Base-by-base conservation (phyloP, 2,888 invertebrate genomes). In the Papilio protenor region DNA sequence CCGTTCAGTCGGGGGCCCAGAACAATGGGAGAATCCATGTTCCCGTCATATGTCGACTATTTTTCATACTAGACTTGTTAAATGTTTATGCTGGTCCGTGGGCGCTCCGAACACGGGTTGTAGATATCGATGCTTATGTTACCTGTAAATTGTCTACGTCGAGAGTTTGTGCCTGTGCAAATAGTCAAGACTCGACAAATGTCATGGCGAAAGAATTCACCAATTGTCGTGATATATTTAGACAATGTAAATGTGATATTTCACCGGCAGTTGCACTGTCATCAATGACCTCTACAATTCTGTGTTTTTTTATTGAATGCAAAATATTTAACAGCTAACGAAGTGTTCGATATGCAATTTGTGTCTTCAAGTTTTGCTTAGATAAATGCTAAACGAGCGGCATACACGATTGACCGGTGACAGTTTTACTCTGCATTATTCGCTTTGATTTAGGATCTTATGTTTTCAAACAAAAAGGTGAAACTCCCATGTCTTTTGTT, bases 11-110 rank as follows among this genome's bases (percentile, higher is more conserved):
- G 78, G 80, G 83, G 84, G 80, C 82, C 80, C 80, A 79, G 83
- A 86, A 89, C 89, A 90, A 90, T 89, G 87, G 86, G 80, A 83
- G 84, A 83, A 84, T 82, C 83, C 84, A 82, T 86, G 87, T 87
- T 81, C 80, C 82, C 82, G 85, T 89, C 87, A 87, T 85, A 86
- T 85, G 84, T 82, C 81, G 79, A 79, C 84, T 87, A 85, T 86
- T 87, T 86, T 87, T 85, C 85, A 88, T 85, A 83, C 84, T 81
- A 79, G 82, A 82, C 84, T 82, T 85, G 84, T 85, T 86, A 85
- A 85, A 85, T 84, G 83, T 85, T 86, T 83, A 84, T 84, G 83
- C 85, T 82, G 79, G 82, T 73, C 79, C 78, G 86, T 87, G 84
- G 84, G 87, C 83, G 86, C 55, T 82, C 83, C 83, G 84, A 82